phyloP scores from a whole-genome alignment of 2,797 vertebrate genomes.

The Phrynocephalus forsythii region DNA sequence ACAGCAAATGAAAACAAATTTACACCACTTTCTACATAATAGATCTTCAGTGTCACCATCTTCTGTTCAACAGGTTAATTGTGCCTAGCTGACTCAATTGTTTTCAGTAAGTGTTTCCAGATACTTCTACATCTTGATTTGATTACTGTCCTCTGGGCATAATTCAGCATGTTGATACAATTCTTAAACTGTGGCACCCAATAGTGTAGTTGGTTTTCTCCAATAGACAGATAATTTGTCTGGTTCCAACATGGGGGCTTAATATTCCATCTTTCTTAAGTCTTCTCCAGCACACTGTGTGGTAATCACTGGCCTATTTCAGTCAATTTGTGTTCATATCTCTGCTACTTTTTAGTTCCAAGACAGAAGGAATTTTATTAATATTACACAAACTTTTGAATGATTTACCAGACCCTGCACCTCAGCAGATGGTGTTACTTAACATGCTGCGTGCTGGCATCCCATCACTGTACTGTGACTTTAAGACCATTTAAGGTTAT shows the following conservation, averaged over 20 bases:
- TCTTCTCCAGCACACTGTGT: slow-evolving; percentile 17
- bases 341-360: neutral
- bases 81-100: too few species aligned
- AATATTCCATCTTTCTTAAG: neutral
- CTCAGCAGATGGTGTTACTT: neutral
- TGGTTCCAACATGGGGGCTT: slow-evolving; percentile 3
- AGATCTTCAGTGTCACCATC: too few species aligned
- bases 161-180: too few species aligned
- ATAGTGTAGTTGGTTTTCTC: too few species aligned
- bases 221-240: neutral
- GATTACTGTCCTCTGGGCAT: too few species aligned
- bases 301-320: slow-evolving; percentile 37
- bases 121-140: too few species aligned
- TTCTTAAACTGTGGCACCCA: too few species aligned
- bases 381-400: neutral
- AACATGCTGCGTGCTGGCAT: neutral
- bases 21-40: too few species aligned
- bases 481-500: slow-evolving; percentile 7
- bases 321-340: neutral
- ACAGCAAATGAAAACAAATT: too few species aligned
- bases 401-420: neutral
- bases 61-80: too few species aligned
- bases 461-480: slow-evolving; percentile 2
- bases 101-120: too few species aligned
- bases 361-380: slow-evolving; percentile 4